Conservation (phyloP, 1,140 invertebrate genomes). For the Monochamus saltuarius region DNA sequence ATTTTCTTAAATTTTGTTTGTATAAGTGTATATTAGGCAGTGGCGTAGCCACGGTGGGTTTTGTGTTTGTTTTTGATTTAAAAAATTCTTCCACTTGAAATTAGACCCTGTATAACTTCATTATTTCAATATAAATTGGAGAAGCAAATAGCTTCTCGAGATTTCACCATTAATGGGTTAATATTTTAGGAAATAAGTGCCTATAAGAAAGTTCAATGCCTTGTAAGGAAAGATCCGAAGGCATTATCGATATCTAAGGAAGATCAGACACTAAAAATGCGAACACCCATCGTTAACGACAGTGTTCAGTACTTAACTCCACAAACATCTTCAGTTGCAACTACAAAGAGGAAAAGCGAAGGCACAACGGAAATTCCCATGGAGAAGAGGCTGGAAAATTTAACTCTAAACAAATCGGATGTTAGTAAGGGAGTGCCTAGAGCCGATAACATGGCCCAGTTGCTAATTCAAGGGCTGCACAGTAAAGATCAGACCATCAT, state of each 20-base stretch:
- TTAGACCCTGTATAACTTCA: too few species aligned
- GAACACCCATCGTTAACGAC: constrained; percentile 51
- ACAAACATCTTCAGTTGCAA: constrained; percentile 39
- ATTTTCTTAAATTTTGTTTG: too few species aligned
- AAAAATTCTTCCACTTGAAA: too few species aligned
- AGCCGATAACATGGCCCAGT: constrained; percentile 68
- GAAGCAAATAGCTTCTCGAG: too few species aligned
- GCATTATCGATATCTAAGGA: constrained; percentile 43
- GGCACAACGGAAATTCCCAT: constrained; percentile 68
- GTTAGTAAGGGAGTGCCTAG: constrained; percentile 51
- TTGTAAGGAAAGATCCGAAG: constrained; percentile 57
- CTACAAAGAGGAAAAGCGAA: constrained; percentile 53
- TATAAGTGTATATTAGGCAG: too few species aligned
- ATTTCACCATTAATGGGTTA: too few species aligned
- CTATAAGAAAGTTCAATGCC: constrained; percentile 58
- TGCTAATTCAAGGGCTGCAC: constrained; percentile 74
- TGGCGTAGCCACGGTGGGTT: too few species aligned
- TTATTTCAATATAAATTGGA: too few species aligned
- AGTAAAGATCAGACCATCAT: constrained; percentile 71
- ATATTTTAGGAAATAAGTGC: constrained; percentile 50
- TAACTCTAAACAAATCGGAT: constrained; percentile 57
- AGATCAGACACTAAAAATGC: constrained; percentile 52
- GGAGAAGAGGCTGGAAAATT: constrained; percentile 72
- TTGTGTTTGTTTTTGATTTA: too few species aligned
- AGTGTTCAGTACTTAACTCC: constrained; percentile 56